Conservation (phyloP, 2,888 invertebrate species). For the Galeruca laticollis region DNA sequence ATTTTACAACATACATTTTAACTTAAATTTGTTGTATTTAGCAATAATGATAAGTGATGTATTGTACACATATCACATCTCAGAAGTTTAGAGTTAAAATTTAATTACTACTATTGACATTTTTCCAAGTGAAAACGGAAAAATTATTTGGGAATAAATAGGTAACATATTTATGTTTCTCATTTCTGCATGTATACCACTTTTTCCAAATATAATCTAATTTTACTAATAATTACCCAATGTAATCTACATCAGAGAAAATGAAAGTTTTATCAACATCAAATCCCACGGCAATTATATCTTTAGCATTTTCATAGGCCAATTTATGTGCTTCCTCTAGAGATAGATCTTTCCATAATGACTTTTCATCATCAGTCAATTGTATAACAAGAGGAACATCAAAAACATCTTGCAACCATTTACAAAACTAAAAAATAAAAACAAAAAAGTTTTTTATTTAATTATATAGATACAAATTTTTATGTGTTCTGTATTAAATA, state of each 20-base stretch:
- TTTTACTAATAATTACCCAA: slow-evolving; percentile 76
- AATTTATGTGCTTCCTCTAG: slow-evolving; percentile 88
- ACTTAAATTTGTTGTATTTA: too few relatives aligned
- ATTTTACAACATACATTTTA: too few relatives aligned
- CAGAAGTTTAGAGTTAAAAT: too few relatives aligned
- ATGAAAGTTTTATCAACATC: slow-evolving; percentile 95
- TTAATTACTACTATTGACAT: too few relatives aligned
- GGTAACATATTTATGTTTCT: too few relatives aligned
- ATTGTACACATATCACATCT: too few relatives aligned
- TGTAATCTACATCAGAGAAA: slow-evolving; percentile 93
- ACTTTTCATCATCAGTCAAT: slow-evolving; percentile 98
- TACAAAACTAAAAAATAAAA: slow-evolving; percentile 75
- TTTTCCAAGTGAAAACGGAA: too few relatives aligned
- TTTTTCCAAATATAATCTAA: not conserved
- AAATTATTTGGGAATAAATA: too few relatives aligned
- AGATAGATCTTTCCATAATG: slow-evolving; percentile 94
- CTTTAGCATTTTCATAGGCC: slow-evolving; percentile 93
- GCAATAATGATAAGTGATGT: too few relatives aligned
- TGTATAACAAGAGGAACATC: slow-evolving; percentile 96
- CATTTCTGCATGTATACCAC: too few relatives aligned
- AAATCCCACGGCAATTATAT: slow-evolving; percentile 98
- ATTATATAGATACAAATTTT: not conserved
- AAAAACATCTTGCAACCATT: slow-evolving; percentile 97
- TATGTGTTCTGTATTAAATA: too few relatives aligned
- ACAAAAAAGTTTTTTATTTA: not conserved